Conservation (phyloP, 2,888 invertebrate species). For the Epinotia bilunana region DNA sequence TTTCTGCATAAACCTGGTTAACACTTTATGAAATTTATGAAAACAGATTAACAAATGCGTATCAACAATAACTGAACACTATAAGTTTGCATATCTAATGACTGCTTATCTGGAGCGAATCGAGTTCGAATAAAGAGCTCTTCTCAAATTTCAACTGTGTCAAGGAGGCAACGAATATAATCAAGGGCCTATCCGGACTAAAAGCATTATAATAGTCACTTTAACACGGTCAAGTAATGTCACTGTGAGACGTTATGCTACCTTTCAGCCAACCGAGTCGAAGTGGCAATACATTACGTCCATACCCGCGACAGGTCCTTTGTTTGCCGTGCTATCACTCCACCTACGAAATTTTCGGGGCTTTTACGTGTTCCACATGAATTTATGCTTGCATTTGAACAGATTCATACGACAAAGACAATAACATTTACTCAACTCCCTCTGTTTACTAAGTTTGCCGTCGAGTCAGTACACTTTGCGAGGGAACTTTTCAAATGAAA, state of each 20-base stretch:
- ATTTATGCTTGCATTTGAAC: conserved; percentile 27
- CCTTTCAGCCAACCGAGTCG: conserved; percentile 26
- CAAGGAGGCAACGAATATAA: conserved; percentile 26
- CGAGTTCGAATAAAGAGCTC: neutral
- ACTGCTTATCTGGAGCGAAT: neutral
- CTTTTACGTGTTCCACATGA: conserved; percentile 19
- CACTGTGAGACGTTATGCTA: conserved; percentile 17
- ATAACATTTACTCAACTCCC: conserved; percentile 32
- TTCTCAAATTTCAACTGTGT: conserved; percentile 19
- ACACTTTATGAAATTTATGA: neutral
- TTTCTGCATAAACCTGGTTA: neutral
- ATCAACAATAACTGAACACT: too few species aligned
- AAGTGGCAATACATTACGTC: conserved; percentile 39
- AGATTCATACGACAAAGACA: conserved; percentile 35
- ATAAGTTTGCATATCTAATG: neutral
- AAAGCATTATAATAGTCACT: conserved; percentile 36
- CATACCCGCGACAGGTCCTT: conserved; percentile 21
- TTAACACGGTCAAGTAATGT: conserved; percentile 21
- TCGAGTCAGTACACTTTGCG: conserved; percentile 33
- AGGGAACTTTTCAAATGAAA: conserved; percentile 42
- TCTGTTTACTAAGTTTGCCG: conserved; percentile 40
- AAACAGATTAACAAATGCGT: neutral
- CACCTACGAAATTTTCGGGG: neutral
- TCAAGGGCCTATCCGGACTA: conserved; percentile 25
- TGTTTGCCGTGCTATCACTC: conserved; percentile 31